These are phyloP conservation scores for Drosophila koepferae DNA, from an alignment of 2,888 invertebrate genomes.

Conservation along the genomic window DNA sequence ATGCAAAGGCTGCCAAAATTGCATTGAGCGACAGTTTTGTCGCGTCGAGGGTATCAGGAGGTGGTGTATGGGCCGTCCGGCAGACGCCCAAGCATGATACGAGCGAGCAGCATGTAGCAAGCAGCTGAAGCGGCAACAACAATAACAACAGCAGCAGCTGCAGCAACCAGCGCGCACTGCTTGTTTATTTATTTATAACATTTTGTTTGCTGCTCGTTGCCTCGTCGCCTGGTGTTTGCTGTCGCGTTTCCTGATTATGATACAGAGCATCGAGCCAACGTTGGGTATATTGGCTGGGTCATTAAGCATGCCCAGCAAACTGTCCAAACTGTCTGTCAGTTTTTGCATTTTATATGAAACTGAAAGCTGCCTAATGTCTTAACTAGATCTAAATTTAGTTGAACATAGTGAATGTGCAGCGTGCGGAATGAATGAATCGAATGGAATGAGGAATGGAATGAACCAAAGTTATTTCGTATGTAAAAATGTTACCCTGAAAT, in stretches of 20 bases:
- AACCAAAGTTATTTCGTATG: neutral
- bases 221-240: constrained; percentile 40
- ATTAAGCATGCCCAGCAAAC: constrained; percentile 26
- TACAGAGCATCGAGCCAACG: constrained; percentile 10
- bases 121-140: constrained; percentile 33
- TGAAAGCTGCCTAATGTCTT: constrained; percentile 8
- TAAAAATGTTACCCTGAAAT: neutral
- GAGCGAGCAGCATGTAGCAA: constrained; percentile 18
- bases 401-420: constrained; percentile 11
- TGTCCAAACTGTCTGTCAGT: constrained; percentile 35
- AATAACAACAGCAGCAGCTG: neutral
- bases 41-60: neutral
- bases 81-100: constrained; percentile 45
- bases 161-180: constrained; percentile 34
- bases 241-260: constrained; percentile 70
- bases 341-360: constrained; percentile 10
- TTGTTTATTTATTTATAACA: constrained; percentile 69
- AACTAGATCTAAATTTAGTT: neutral
- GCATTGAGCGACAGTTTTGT: constrained; percentile 39
- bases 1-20: constrained; percentile 62
- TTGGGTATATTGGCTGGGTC: constrained; percentile 55
- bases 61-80: neutral
- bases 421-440: constrained; percentile 1
- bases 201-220: constrained; percentile 68
- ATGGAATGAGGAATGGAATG: constrained; percentile 10